Evolutionary conservation across 2,113 vertebrate genomes (phyloP).

Genomic region (Chrysemys picta): DNA sequence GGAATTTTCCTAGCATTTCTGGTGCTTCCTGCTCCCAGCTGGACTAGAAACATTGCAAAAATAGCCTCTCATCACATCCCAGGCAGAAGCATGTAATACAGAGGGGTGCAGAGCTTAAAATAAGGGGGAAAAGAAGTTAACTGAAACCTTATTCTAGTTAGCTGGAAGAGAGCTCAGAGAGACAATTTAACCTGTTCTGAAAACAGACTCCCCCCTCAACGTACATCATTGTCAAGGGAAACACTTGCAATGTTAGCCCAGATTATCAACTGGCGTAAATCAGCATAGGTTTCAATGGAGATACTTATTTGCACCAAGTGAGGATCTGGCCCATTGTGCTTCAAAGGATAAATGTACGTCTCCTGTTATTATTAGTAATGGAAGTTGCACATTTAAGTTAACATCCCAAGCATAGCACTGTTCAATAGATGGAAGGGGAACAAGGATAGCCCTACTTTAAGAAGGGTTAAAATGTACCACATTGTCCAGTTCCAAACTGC

Average conservation of each 20-base stretch:
- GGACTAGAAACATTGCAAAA: not conserved
- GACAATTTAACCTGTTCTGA: not conserved
- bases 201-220: not conserved
- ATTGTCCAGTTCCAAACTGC: not conserved
- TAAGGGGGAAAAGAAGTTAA: not conserved
- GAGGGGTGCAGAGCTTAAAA: not conserved
- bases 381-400: not conserved
- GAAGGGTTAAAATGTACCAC: not conserved
- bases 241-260: not conserved
- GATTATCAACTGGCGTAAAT: not conserved
- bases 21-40: not conserved
- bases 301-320: not conserved
- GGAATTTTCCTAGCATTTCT: not conserved
- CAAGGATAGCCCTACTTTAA: not conserved
- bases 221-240: not conserved
- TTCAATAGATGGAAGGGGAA: not conserved
- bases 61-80: not conserved
- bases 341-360: not conserved
- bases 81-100: too few relatives aligned
- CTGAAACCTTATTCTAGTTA: not conserved
- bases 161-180: not conserved
- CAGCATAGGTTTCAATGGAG: accelerated
- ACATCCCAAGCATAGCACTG: not conserved
- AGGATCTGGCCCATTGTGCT: not conserved
- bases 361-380: not conserved